A percentile compares a stretch with the other conserved stretches of the same genome.
These are phyloP conservation scores for Zingel zingel DNA, from an alignment of 2,113 vertebrate genomes.

Conservation along the genomic window DNA sequence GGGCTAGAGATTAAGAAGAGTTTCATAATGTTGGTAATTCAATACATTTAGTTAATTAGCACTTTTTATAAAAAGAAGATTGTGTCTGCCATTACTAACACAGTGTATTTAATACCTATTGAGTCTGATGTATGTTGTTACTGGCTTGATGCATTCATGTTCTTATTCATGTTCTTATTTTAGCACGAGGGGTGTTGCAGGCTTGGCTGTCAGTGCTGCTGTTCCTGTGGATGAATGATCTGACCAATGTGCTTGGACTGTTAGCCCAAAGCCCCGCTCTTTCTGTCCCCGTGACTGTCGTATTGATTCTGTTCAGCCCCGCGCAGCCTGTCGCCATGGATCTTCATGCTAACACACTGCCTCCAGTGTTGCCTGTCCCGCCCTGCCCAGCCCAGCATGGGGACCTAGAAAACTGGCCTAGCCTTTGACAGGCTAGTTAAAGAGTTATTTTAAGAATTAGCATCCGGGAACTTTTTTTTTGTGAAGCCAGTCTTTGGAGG, in stretches of 20 bases:
- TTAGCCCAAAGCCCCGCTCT: constrained; percentile 94
- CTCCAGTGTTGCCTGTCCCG: constrained; percentile 82
- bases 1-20: background rate
- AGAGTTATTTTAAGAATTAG: constrained; percentile 74
- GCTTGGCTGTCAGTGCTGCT: constrained; percentile 90
- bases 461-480: constrained; percentile 45
- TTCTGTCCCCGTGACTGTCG: constrained; percentile 96
- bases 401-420: constrained; percentile 73
- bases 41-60: background rate
- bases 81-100: background rate
- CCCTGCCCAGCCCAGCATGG: constrained; percentile 73
- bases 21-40: background rate
- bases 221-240: constrained; percentile 93
- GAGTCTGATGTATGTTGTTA: constrained; percentile 46
- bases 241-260: constrained; percentile 98
- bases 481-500: constrained; percentile 3
- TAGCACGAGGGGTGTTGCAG: constrained; percentile 66
- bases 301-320: constrained; percentile 95
- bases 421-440: constrained; percentile 48
- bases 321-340: constrained; percentile 94
- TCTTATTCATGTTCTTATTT: constrained; percentile 72
- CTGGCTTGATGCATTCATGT: constrained; percentile 5
- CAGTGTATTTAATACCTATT: background rate
- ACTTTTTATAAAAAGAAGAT: background rate
- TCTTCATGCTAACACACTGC: constrained; percentile 93